These are phyloP conservation scores for Speoplatyrhinus poulsoni DNA, from an alignment of 2,113 vertebrate species.

Conservation along the genomic window DNA sequence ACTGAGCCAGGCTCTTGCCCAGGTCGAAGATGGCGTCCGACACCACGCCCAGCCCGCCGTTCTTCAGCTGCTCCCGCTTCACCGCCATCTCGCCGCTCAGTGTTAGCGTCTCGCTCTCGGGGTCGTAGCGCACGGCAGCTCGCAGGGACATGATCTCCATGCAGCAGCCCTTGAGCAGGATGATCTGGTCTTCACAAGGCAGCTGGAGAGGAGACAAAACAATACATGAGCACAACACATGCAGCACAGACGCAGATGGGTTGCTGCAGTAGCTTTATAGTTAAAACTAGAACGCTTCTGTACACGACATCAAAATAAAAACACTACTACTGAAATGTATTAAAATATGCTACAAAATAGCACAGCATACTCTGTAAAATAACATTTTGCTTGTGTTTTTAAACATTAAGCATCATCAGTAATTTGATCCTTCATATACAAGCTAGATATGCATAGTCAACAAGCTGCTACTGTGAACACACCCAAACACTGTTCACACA, in stretches of 20 bases:
- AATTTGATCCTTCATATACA: no score
- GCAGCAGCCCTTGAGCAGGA: conserved; percentile 94
- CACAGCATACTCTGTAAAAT: not conserved
- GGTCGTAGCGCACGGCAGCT: conserved; percentile 92
- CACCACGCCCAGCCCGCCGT: conserved; percentile 90
- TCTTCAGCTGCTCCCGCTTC: conserved; percentile 91
- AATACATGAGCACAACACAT: no score
- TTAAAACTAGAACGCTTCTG: no score
- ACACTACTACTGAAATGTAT: not conserved
- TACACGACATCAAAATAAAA: no score
- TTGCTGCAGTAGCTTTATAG: no score
- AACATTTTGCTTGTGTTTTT: not conserved
- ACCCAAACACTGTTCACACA: no score
- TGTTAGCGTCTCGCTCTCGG: conserved; percentile 91
- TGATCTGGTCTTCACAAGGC: conserved; percentile 96
- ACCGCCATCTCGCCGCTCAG: conserved; percentile 94
- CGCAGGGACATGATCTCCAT: conserved; percentile 97
- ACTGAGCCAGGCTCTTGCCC: conserved; percentile 92
- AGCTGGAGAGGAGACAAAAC: conserved; percentile 68
- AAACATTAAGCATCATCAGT: no score
- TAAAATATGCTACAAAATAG: not conserved
- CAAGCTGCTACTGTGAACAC: no score
- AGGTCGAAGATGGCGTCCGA: conserved; percentile 94
- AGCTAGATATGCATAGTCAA: no score
- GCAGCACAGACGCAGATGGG: no score